A percentile compares a stretch with the other conserved stretches of the same genome.
These are phyloP conservation scores for Antennarius maculatus DNA, from an alignment of 2,797 vertebrate species.

Conservation along the genomic window DNA sequence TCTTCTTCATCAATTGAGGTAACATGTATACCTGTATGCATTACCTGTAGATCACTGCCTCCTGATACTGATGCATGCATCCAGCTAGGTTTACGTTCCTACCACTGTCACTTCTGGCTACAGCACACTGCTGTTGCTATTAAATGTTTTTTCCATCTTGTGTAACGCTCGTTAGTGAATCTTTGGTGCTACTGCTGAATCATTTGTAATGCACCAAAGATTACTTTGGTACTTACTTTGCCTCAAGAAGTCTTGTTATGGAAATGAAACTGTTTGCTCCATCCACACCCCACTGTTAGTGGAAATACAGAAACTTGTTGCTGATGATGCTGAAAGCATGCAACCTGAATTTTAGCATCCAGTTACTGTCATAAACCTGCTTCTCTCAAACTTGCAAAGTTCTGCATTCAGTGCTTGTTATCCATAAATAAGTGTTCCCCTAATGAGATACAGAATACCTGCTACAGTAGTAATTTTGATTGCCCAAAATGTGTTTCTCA, in stretches of 20 bases:
- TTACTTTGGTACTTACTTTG: slow-evolving; percentile 24
- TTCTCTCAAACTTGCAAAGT: neutral
- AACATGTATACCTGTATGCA: neutral
- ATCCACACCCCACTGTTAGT: neutral
- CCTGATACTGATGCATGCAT: slow-evolving; percentile 14
- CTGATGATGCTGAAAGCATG: neutral
- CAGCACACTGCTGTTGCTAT: slow-evolving; percentile 11
- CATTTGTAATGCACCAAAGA: slow-evolving; percentile 14
- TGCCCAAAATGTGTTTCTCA: slow-evolving; percentile 4
- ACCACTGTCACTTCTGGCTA: slow-evolving; percentile 1
- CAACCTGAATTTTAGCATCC: neutral
- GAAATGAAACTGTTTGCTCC: slow-evolving; percentile 11
- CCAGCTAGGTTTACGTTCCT: slow-evolving; percentile 40
- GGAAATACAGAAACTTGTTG: neutral
- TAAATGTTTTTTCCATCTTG: slow-evolving; percentile 26
- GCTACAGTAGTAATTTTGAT: neutral
- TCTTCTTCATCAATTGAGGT: slow-evolving; percentile 56
- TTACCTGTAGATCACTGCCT: slow-evolving; percentile 25
- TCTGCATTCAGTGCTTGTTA: neutral
- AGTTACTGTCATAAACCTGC: neutral
- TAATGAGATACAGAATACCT: slow-evolving; percentile 5
- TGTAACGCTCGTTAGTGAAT: slow-evolving; percentile 25
- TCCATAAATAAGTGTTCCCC: neutral
- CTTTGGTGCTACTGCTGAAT: slow-evolving; percentile 28
- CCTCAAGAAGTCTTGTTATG: slow-evolving; percentile 17